Evolutionary conservation across 2,113 vertebrate species (phyloP).

Genomic region (Mustela lutreola): DNA sequence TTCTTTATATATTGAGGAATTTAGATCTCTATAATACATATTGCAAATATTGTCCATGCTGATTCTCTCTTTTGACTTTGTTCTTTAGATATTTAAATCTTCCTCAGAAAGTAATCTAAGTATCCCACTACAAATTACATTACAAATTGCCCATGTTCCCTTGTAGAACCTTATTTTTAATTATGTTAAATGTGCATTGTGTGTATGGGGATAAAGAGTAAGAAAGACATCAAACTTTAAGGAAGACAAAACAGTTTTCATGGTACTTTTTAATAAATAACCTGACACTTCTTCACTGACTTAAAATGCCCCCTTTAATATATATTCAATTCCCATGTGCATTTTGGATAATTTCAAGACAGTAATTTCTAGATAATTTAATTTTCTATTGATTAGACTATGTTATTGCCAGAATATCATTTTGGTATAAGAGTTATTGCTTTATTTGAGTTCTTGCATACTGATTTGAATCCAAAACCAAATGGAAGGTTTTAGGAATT

Average conservation of each 20-base stretch:
- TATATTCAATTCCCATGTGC: not conserved
- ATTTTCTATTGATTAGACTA: slow-evolving; percentile 8
- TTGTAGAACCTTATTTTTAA: slow-evolving; percentile 45
- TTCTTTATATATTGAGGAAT: not conserved
- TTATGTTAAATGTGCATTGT: slow-evolving; percentile 20
- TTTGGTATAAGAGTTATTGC: not conserved
- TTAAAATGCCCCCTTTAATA: slow-evolving; percentile 28
- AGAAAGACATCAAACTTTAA: slow-evolving; percentile 26
- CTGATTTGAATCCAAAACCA: not conserved
- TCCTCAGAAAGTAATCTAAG: not conserved
- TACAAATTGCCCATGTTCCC: not conserved
- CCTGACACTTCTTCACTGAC: not conserved
- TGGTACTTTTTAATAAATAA: slow-evolving; percentile 25
- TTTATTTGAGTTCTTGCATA: not conserved
- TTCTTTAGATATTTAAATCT: not conserved
- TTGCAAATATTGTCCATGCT: not conserved
- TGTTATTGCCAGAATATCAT: not conserved
- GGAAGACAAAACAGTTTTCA: not conserved
- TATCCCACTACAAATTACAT: not conserved
- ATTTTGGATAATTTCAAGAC: slow-evolving; percentile 50
- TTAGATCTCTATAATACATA: not conserved
- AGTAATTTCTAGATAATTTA: not conserved
- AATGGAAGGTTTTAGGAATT: not conserved
- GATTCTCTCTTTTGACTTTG: not conserved
- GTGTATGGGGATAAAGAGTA: not conserved